Base-by-base conservation (phyloP, 1,140 invertebrate species). In the Pteromalus puparum region DNA sequence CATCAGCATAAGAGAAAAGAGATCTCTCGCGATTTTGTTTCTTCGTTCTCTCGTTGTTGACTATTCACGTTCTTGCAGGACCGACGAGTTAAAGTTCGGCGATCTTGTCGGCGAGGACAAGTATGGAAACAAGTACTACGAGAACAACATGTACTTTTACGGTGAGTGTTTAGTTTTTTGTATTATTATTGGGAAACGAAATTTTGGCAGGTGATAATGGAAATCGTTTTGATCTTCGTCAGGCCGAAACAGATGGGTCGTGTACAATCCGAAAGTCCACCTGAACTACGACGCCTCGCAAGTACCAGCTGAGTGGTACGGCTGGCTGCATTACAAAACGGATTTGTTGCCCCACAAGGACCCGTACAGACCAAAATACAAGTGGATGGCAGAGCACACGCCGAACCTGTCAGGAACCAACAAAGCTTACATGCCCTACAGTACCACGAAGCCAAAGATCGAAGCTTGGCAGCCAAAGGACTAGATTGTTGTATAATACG, bases 41-140 rank as follows among this genome's bases (percentile, higher is more conserved):
- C 26, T 53, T 87, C 9, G 38, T 1, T n/a, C 87, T 30, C 30
- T 0, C 5, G 75, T 75, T 26, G 73, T 84, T 78, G 75, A 83
- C 81, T 42, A 65, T 83, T 53, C 24, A 13, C 24, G 82, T 87
- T 87, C 85, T 86, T 93, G 83, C 68, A 98, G 98, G 90, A 95
- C 95, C 88, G 98, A 99, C 94, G 96, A 97, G 1, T 89, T 99
- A 28, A 99, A 98, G 94, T 94, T 94, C 68, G 98, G 98, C 30
- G 95, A 92, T 0, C 90, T 98, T 0, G 95, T 99, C n/a, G 99
- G 99, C n/a, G 95, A 95, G 84, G 99, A 99, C 92, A 96, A 98
- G 91, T 98, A 96, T 92, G 99, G 99, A 48, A 99, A 99, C 93
- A 98, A 97, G 91, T 99, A 99, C 92, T 99, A 95, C 92, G 96